These are phyloP conservation scores for Cyphomyrmex costatus DNA, from an alignment of 1,140 invertebrate species.

Conservation along the genomic window DNA sequence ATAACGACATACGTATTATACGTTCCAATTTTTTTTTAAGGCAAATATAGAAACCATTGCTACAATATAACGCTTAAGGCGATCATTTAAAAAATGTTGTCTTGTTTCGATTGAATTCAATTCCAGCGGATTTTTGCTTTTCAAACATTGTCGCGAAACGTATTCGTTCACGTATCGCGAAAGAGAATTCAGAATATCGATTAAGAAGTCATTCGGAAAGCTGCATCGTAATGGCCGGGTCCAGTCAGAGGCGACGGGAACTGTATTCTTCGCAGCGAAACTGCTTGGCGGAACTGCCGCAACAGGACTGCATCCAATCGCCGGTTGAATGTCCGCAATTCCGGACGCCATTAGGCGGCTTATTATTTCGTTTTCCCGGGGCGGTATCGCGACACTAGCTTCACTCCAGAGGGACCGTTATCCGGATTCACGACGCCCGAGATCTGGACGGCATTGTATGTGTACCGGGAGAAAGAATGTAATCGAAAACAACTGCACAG, in stretches of 20 bases:
- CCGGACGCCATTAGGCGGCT: slow-evolving; percentile 80
- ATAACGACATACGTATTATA: background rate
- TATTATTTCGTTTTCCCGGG: slow-evolving; percentile 83
- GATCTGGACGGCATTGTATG: slow-evolving; percentile 69
- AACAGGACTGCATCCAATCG: slow-evolving; percentile 82
- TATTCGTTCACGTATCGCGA: slow-evolving; percentile 43
- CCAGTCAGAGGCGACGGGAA: slow-evolving; percentile 60
- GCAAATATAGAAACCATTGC: background rate
- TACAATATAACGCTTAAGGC: background rate
- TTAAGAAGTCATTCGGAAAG: slow-evolving; percentile 81
- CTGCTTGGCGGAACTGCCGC: slow-evolving; percentile 75
- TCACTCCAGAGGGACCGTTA: slow-evolving; percentile 73
- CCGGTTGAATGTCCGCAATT: slow-evolving; percentile 81
- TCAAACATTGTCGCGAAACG: background rate
- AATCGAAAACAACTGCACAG: slow-evolving; percentile 66
- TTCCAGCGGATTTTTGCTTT: slow-evolving; percentile 50
- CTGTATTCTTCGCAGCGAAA: slow-evolving; percentile 70
- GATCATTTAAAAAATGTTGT: slow-evolving; percentile 24
- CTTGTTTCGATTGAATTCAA: slow-evolving; percentile 39
- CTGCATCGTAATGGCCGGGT: slow-evolving; percentile 43
- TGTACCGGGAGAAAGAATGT: slow-evolving; percentile 61
- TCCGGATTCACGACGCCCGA: slow-evolving; percentile 67
- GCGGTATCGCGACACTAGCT: slow-evolving; percentile 70
- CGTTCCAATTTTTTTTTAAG: background rate
- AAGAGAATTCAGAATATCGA: slow-evolving; percentile 80